Base-by-base conservation (phyloP, 2,888 invertebrate species). In the Tenthredo distinguenda region DNA sequence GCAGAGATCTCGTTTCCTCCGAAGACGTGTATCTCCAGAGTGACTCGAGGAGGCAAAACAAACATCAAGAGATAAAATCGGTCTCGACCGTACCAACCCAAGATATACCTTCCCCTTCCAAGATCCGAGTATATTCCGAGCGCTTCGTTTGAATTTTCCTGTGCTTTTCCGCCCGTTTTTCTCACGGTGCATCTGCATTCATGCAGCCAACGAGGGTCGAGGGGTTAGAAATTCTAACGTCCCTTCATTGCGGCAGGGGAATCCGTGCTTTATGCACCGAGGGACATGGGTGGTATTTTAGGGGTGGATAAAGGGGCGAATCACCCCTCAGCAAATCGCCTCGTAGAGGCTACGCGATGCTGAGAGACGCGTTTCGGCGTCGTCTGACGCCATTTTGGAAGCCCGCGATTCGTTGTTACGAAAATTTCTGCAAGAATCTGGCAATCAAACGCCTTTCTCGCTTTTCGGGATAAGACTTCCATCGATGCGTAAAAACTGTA, bases 111-210 rank as follows among this genome's bases (percentile, higher is more conserved):
- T 9, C 76, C 5, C 9, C n/a, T 37, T n/a, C 58, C 58, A 79
- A 47, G 15, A 47, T 47, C 10, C 12, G 47, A 12, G 34, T 15
- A 9, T n/a, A 9, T 62, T 62, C 62, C n/a, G 37, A 37, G 76
- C 81, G 58, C 50, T 81, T 26, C 40, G 58, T 81, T 62, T 31
- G 81, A 81, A 81, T 62, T 58, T 58, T 81, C 62, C 21, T 62
- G 15, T 9, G 21, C n/a, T 40, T 81, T 81, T 81, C 62, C 62
- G 40, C 21, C n/a, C 10, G 21, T 10, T 62, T 81, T 81, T 81
- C 81, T 81, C 81, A 81, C 81, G 81, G 50, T 81, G 81, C 62
- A 58, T 37, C 81, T 81, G 81, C 81, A 62, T 81, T 58, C 34
- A 81, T n/a, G 37, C 40, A 62, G 18, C 55, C 55, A 55, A 0